Evolutionary conservation across 2,888 invertebrate genomes (phyloP).

Genomic region (Cephus spinipes): DNA sequence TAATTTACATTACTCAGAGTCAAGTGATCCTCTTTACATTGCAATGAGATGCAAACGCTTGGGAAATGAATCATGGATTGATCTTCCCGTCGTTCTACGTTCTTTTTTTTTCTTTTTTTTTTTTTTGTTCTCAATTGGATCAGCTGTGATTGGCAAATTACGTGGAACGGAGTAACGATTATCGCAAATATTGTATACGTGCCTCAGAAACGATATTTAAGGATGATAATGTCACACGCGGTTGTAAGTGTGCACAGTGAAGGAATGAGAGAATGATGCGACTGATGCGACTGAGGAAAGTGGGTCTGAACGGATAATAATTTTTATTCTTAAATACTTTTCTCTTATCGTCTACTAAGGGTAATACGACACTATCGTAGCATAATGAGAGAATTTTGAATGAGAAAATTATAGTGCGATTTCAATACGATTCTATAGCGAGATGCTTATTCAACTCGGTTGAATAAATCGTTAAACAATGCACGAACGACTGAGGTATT

Average conservation of each 20-base stretch:
- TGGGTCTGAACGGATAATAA: not conserved
- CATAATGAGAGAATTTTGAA: not conserved
- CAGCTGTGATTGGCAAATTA: constrained; percentile 31
- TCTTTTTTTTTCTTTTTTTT: not conserved
- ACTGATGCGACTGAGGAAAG: not conserved
- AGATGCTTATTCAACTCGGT: not conserved
- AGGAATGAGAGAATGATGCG: not conserved
- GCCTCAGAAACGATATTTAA: constrained; percentile 1
- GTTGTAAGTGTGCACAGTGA: not conserved
- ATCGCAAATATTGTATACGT: not conserved
- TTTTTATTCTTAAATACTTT: not conserved
- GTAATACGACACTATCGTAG: not conserved
- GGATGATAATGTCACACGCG: not conserved
- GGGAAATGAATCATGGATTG: not conserved
- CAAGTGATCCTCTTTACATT: not conserved
- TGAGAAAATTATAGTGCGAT: not conserved
- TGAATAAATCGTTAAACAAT: not conserved
- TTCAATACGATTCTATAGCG: not conserved
- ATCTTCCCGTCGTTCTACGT: not conserved
- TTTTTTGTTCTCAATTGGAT: constrained; percentile 7
- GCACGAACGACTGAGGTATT: not conserved
- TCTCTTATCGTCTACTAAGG: not conserved
- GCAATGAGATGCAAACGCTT: not conserved
- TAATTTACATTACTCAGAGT: not conserved
- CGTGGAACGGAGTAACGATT: not conserved